Evolutionary conservation across 2,797 vertebrate species (phyloP).

Genomic region (Eulemur mongoz): DNA sequence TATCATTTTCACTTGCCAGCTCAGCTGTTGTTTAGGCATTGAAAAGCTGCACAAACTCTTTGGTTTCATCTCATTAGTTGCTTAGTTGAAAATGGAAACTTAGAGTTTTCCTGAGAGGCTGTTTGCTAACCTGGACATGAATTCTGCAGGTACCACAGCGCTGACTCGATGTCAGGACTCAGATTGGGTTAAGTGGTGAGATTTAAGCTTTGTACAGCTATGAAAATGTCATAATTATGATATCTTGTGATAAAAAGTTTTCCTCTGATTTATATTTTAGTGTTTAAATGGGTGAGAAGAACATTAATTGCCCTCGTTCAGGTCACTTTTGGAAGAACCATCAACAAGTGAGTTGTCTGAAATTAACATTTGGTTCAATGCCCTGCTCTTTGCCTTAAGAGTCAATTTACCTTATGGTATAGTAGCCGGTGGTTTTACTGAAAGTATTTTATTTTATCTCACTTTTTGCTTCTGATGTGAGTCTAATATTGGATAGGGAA

Average conservation of each 20-base stretch:
- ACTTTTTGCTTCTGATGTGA: not conserved
- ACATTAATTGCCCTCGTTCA: constrained; percentile 99
- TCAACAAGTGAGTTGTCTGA: constrained; percentile 95
- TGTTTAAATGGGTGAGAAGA: constrained; percentile 99
- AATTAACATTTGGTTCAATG: constrained; percentile 41
- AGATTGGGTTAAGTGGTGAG: not conserved
- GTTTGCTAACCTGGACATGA: not conserved
- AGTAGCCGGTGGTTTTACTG: not conserved
- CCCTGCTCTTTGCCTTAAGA: not conserved
- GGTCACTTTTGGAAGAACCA: constrained; percentile 99
- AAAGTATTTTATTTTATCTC: not conserved
- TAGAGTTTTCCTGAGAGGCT: not conserved
- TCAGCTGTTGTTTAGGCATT: not conserved
- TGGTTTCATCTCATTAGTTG: not conserved
- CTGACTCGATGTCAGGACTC: not conserved
- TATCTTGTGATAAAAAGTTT: not conserved
- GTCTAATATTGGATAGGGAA: not conserved
- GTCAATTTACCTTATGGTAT: not conserved
- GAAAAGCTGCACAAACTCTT: not conserved
- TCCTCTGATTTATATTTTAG: constrained; percentile 83
- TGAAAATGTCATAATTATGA: not conserved
- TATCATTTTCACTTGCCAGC: not conserved
- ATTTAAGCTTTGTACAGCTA: not conserved
- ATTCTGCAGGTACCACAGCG: not conserved
- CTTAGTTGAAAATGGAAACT: constrained; percentile 20